Percentiles rank a stretch among this genome's conserved stretches.
These are phyloP conservation scores for Eulemur coronatus DNA, from an alignment of 2,797 vertebrate species.

Conservation along the genomic window DNA sequence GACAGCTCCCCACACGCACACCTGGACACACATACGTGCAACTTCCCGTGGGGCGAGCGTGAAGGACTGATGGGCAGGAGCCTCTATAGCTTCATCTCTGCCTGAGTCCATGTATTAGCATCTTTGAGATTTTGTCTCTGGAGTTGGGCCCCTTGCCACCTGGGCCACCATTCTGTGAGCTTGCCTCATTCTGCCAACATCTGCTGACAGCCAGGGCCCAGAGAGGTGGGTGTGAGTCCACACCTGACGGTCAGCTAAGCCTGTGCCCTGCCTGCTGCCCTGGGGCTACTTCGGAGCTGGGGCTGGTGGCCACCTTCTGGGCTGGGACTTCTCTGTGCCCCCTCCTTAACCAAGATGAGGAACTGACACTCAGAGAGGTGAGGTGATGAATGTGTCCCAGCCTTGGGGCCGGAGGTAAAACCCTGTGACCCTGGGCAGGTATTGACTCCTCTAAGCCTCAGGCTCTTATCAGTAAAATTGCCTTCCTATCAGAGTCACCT, in stretches of 20 bases:
- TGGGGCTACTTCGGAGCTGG: background rate
- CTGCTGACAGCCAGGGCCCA: background rate
- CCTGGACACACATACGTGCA: fast-evolving
- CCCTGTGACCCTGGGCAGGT: background rate
- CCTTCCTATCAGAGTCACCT: background rate
- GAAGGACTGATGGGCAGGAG: background rate
- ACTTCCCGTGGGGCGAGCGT: fast-evolving
- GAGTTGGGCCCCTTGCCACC: background rate
- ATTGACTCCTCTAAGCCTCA: background rate
- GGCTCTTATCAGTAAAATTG: background rate
- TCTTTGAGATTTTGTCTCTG: background rate
- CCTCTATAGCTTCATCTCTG: background rate
- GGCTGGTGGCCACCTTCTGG: fast-evolving
- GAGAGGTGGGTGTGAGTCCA: background rate
- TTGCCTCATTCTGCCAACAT: background rate
- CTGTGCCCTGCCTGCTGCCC: background rate
- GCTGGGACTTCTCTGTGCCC: background rate
- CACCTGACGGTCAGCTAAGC: background rate
- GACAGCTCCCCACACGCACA: fast-evolving
- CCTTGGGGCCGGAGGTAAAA: background rate
- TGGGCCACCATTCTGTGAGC: background rate
- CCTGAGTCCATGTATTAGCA: background rate
- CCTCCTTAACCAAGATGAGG: background rate
- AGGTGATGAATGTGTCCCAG: background rate
- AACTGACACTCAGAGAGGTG: background rate